Evolutionary conservation across 64 coral and sea anemone genomes (phyloP), one percentile per base, ranked within the genome.

Genomic region (Trachythela sp.): DNA sequence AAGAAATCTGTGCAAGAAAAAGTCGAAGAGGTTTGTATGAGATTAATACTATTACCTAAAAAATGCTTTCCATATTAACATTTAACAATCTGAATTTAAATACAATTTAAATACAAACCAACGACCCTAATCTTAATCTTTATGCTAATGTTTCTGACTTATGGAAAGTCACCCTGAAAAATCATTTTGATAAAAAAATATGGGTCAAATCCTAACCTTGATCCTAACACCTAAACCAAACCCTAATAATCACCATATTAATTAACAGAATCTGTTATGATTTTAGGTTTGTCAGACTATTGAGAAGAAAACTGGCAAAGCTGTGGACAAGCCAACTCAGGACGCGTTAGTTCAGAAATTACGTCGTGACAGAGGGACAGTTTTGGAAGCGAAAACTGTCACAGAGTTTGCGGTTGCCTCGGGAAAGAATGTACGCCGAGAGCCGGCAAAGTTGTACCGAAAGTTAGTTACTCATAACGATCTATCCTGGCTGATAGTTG

Each of bases 1-100:
- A 70, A 71, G 13, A 94, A 87, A 84, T 49, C 91, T 9, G 84
- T 99, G 58, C 84, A 92, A 70, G 84, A 94, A 9, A 86, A 85
- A 11, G 93, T 93, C 18, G 83, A 93, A 91, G 94, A 95, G 68
- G 91, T 99, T 89, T 94, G 92, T 76, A 58, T 39, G n/a, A 94
- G 86, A 37, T 45, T 11, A 45, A n/a, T n/a, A n/a, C n/a, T n/a
- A n/a, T n/a, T n/a, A n/a, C n/a, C n/a, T n/a, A n/a, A n/a, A n/a
- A n/a, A n/a, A n/a, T n/a, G n/a, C n/a, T n/a, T n/a, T n/a, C n/a
- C n/a, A n/a, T n/a, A n/a, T n/a, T n/a, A n/a, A n/a, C n/a, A 6
- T 45, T 45, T 45, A 45, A 4, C 11, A 45, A 45, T 45, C 42
- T 45, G 42, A 45, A 45, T 45, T n/a, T n/a, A n/a, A n/a, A n/a